Base-by-base conservation (phyloP, 2,113 vertebrate species). In the Tor tambroides region DNA sequence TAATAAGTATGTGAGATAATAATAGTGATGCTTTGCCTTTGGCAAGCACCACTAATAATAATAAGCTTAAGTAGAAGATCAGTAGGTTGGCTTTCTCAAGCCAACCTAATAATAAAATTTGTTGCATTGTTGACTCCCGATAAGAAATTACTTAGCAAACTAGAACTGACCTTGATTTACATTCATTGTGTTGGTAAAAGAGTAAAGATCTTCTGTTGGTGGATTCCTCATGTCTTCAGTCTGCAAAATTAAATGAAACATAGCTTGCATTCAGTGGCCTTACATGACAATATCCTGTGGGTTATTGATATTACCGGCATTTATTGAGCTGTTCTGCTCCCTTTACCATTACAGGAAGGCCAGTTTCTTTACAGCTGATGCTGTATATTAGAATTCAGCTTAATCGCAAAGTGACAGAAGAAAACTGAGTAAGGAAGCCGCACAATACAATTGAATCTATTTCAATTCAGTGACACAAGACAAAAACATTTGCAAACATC, bases 301-400 rank as follows among this genome's bases (percentile, higher is more conserved):
- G 86, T 71, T 83, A 89, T 85, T 63, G 75, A 88, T 88, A 83
- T 81, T 35, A 7, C 54, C 56, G 51, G 56, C 67, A 91, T 80
- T 88, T 85, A 91, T 85, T 85, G 77, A 80, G 65, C 77, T 38
- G 67, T 71, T 71, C 30, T 38, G 80, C 32, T 59, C 76, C 41
- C n/a, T 32, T 59, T 21, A 32, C 30, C 30, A 5, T 82, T 38
- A 77, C 43, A 56, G 41, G 4, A 26, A 72, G 12, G 72, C 23
- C 72, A 75, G 12, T 46, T 46, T 2, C 11, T 75, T 75, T 75
- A 23, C 32, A 38, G 32, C 56, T 78, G n/a, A 65, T 79, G 19
- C 21, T 63, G 63, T 81, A 51, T 43, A 17, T 41, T 19, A 21
- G 8, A 43, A 28, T 43, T n/a, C 5, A 65, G 17, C 38, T 69